Evolutionary conservation across 2,888 invertebrate genomes (phyloP).

Genomic region (Cheilosia impressa): DNA sequence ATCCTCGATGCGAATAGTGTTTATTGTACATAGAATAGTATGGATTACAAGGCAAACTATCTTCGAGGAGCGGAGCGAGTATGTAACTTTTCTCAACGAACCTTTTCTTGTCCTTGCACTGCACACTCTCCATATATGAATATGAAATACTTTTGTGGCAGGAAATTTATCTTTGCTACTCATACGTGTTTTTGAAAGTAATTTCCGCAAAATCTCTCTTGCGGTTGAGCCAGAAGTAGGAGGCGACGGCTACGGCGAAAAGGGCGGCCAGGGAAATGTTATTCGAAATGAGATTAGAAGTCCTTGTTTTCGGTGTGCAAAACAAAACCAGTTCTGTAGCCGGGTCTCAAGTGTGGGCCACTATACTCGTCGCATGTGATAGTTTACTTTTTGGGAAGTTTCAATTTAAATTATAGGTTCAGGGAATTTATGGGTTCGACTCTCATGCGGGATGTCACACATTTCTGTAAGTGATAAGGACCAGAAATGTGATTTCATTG

Average conservation of each 20-base stretch:
- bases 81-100: conserved; percentile 58
- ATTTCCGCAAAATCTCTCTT: conserved; percentile 75
- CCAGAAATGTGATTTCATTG: conserved; percentile 16
- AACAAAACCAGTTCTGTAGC: conserved; percentile 43
- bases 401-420: conserved; percentile 74
- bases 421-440: conserved; percentile 64
- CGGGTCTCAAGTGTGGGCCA: conserved; percentile 21
- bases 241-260: not conserved
- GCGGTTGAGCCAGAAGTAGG: conserved; percentile 44
- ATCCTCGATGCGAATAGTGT: conserved; percentile 60
- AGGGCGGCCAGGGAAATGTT: conserved; percentile 49
- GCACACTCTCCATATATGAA: conserved; percentile 53
- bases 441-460: conserved; percentile 52
- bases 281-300: conserved; percentile 73
- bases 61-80: conserved; percentile 49
- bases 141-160: conserved; percentile 75
- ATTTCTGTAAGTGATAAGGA: conserved; percentile 47
- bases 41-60: conserved; percentile 67
- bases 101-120: conserved; percentile 61
- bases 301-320: conserved; percentile 65
- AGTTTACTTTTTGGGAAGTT: conserved; percentile 72
- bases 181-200: conserved; percentile 76
- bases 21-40: conserved; percentile 54
- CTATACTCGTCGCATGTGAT: conserved; percentile 24
- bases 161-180: conserved; percentile 75